Percentiles rank a stretch among this genome's conserved stretches.
These are phyloP conservation scores for Bubalus kerabau DNA, from an alignment of 2,113 vertebrate species.

Conservation along the genomic window DNA sequence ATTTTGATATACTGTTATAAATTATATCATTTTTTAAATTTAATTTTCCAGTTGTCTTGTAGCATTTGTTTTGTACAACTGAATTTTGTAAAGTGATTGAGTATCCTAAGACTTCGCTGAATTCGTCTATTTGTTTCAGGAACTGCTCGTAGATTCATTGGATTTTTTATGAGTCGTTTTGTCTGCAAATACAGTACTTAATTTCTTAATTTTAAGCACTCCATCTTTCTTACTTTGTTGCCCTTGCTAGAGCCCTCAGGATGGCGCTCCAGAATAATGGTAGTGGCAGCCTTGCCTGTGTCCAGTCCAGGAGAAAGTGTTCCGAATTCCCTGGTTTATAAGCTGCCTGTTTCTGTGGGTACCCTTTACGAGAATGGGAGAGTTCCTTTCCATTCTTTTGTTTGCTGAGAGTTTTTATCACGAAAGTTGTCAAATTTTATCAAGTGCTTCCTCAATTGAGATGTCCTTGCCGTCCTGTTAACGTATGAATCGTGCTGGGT, in stretches of 20 bases:
- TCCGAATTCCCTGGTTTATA: accelerated
- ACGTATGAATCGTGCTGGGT: accelerated
- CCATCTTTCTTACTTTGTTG: neutral
- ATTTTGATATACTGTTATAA: neutral
- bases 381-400: neutral
- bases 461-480: no score
- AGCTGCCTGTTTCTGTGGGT: no score
- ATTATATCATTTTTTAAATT: neutral
- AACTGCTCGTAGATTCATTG: no score
- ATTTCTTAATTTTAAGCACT: no score
- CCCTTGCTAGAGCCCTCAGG: neutral
- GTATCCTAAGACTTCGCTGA: neutral
- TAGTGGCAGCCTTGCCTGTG: accelerated
- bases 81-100: neutral
- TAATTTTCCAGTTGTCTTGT: neutral
- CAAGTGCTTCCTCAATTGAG: neutral
- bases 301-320: accelerated
- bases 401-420: neutral
- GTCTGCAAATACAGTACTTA: neutral
- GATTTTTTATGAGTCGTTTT: neutral
- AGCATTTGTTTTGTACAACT: no score
- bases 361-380: accelerated
- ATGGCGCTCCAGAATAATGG: accelerated
- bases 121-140: neutral
- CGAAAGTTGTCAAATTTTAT: no score